These are phyloP conservation scores for Thymelicus lineola DNA, from an alignment of 2,888 invertebrate genomes.

Conservation along the genomic window DNA sequence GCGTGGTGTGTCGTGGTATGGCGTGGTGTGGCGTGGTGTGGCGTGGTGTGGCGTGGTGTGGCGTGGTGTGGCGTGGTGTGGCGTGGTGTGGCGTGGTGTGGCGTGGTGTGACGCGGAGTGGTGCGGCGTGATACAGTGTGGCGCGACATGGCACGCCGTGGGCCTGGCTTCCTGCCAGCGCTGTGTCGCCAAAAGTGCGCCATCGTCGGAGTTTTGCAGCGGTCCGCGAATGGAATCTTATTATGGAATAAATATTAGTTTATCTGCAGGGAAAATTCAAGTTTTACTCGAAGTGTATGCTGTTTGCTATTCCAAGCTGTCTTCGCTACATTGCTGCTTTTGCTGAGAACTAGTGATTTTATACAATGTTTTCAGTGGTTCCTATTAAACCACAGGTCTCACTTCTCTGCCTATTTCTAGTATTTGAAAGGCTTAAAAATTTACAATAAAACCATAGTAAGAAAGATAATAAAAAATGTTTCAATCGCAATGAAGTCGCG, in stretches of 20 bases:
- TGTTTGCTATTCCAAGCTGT: too few relatives aligned
- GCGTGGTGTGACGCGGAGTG: neutral
- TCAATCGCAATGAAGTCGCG: neutral
- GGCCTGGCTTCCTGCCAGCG: conserved; percentile 24
- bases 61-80: neutral
- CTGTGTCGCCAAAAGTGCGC: conserved; percentile 7
- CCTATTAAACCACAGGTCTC: too few relatives aligned
- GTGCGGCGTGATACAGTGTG: neutral
- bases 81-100: neutral
- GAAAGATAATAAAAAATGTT: neutral
- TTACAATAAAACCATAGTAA: neutral
- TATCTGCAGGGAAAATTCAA: conserved; percentile 14
- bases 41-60: neutral
- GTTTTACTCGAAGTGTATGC: neutral
- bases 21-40: neutral
- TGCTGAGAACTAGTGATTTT: too few relatives aligned
- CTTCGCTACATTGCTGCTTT: too few relatives aligned
- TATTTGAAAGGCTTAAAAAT: too few relatives aligned
- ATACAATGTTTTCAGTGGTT: too few relatives aligned
- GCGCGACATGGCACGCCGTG: neutral
- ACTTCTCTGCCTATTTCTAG: too few relatives aligned
- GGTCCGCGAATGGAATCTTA: conserved; percentile 11
- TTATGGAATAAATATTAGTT: conserved; percentile 15
- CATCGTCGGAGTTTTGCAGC: conserved; percentile 5
- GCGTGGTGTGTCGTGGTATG: neutral